Percentiles rank a stretch among this genome's conserved stretches.
phyloP scores from a whole-genome alignment of 2,888 invertebrate genomes.

The Trachelus stipa region DNA sequence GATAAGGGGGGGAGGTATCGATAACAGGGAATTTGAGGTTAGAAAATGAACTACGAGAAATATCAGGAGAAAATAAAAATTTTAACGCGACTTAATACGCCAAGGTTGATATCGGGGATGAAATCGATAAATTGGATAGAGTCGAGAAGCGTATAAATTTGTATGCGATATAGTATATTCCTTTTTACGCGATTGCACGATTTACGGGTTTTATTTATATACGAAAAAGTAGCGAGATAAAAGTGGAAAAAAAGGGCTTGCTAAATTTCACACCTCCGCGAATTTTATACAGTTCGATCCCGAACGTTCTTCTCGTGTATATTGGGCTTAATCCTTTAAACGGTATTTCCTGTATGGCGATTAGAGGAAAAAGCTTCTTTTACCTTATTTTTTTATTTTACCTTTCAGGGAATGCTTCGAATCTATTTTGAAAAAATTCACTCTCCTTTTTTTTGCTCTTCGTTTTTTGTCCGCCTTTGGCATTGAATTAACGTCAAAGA shows the following conservation, averaged over 20 bases:
- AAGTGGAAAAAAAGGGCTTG: not conserved
- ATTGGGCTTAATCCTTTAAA: constrained; percentile 45
- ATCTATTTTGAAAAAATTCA: not conserved
- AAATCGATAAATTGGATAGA: not conserved
- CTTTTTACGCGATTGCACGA: not conserved
- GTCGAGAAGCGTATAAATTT: not conserved
- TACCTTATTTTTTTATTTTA: not conserved
- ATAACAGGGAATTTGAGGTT: not conserved
- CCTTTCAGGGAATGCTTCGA: not conserved
- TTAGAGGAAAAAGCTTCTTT: not conserved
- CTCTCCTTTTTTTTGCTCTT: not conserved
- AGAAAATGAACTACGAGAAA: not conserved
- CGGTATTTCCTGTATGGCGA: constrained; percentile 41
- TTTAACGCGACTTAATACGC: not conserved
- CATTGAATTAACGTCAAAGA: not conserved
- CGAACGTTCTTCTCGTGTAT: not conserved
- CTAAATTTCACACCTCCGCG: not conserved
- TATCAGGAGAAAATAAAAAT: not conserved
- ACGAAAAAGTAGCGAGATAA: not conserved
- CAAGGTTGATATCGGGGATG: not conserved
- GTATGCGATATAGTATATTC: not conserved
- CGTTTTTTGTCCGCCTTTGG: not conserved
- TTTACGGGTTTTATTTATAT: not conserved
- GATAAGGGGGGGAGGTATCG: not conserved
- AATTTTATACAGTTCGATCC: not conserved